Percentiles rank a stretch among this genome's conserved stretches.
Conservation (phyloP, 2,797 vertebrate species). For the Onychomys arenicola region DNA sequence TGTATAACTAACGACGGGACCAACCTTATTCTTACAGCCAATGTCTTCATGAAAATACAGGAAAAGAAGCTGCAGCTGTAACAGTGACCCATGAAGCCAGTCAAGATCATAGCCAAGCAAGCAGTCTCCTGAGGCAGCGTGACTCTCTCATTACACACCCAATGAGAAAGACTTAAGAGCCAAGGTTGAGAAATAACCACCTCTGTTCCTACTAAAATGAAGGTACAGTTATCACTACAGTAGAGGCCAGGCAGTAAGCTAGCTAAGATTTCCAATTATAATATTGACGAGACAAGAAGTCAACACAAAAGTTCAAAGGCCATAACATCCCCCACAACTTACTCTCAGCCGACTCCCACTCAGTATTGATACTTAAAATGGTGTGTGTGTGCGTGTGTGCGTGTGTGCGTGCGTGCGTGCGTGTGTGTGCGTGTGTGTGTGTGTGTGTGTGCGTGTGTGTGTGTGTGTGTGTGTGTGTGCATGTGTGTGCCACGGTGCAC, state of each 20-base stretch:
- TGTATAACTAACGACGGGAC: slow-evolving; percentile 48
- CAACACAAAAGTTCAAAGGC: neutral
- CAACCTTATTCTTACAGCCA: neutral
- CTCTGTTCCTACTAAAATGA: neutral
- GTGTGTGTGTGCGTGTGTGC: too few relatives aligned
- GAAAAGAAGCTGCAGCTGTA: neutral
- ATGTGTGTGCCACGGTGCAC: neutral
- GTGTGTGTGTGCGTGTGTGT: neutral
- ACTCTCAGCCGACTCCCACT: neutral
- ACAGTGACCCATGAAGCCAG: neutral
- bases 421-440: neutral
- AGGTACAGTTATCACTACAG: neutral
- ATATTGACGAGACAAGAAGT: neutral
- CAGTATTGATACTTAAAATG: neutral
- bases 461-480: neutral
- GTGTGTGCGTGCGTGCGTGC: neutral
- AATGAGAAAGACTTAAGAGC: neutral
- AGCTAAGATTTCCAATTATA: neutral
- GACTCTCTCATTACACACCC: neutral
- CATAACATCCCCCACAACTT: neutral
- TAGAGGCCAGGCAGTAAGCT: neutral
- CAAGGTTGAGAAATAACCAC: neutral
- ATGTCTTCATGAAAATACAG: neutral
- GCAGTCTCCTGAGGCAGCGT: neutral
- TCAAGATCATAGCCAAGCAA: neutral